Base-by-base conservation (phyloP, 2,113 vertebrate genomes). In the Platanista minor region DNA sequence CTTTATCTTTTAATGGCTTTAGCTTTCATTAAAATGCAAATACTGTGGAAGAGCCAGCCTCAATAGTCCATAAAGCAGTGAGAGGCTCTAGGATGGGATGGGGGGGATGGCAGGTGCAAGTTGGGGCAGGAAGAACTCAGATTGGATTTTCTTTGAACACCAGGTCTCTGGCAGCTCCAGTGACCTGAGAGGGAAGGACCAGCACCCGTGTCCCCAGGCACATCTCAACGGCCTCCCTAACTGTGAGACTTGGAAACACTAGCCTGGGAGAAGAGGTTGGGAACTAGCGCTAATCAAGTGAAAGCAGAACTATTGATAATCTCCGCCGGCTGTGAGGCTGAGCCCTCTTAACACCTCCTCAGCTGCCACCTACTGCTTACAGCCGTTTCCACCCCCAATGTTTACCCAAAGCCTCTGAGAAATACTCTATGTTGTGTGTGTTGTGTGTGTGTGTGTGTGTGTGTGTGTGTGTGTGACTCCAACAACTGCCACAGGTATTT, bases 201-300 rank as follows among this genome's bases (percentile, higher is more conserved):
- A 21, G 31, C 61, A 49, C 25, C 17, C 4, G 1, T 0, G 1
- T 31, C 9, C 21, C 43, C 2, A 36, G 59, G 11, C 4, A 3
- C 33, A 27, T 49, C n/a, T 54, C 52, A 7, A 17, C 6, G 0
- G 31, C 11, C 27, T 64, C 49, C 61, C 62, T 41, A 15, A 18
- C 2, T 52, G 33, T 61, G 75, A 59, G 62, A 23, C 7, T 61
- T 61, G 49, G 78, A 87, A 27, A 46, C 23, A 8, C 12, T 27
- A 75, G 21, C 9, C 8, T 23, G 25, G 90, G 77, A 71, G 71
- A 31, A 54, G 46, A 27, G 12, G 1, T 13, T 54, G 92, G 78
- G 67, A 33, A 25, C 31, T 9, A 9, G 69, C 6, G 33, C 57
- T 59, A 5, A 66, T 17, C 23, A 29, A 36, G n/a, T 3, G 27